A percentile compares a stretch with the other conserved stretches of the same genome.
Conservation (phyloP, 2,113 vertebrate genomes). For the Leucosticte australis region DNA sequence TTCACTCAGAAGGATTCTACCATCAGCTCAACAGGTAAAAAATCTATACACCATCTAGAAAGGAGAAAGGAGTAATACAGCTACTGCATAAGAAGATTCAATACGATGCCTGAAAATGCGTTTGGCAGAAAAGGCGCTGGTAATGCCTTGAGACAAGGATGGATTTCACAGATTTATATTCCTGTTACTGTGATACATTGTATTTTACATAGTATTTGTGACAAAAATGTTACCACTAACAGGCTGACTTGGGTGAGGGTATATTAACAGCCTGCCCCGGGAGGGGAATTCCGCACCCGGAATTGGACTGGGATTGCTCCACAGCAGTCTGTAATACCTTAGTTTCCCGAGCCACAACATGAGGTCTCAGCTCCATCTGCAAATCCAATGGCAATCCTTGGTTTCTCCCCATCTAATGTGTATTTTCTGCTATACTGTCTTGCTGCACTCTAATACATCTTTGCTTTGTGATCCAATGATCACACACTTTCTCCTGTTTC, state of each 20-base stretch:
- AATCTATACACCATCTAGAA: neutral
- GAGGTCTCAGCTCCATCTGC: neutral
- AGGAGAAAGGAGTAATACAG: neutral
- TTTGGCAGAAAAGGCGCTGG: neutral
- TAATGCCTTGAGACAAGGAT: neutral
- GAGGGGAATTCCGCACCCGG: neutral
- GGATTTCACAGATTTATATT: neutral
- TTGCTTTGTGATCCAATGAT: neutral
- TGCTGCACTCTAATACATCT: neutral
- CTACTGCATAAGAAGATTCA: neutral
- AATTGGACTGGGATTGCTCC: neutral
- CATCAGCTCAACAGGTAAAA: neutral
- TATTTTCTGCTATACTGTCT: neutral
- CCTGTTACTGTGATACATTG: neutral
- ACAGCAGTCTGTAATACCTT: fast-evolving
- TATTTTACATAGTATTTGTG: neutral
- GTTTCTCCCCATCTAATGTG: neutral
- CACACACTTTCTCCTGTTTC: neutral
- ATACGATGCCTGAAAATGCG: neutral
- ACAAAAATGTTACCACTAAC: neutral
- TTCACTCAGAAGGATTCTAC: neutral
- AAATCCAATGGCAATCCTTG: neutral
- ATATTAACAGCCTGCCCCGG: neutral
- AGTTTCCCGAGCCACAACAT: neutral
- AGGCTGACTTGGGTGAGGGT: neutral